Base-by-base conservation (phyloP, 2,797 vertebrate genomes). In the Florisuga fusca region DNA sequence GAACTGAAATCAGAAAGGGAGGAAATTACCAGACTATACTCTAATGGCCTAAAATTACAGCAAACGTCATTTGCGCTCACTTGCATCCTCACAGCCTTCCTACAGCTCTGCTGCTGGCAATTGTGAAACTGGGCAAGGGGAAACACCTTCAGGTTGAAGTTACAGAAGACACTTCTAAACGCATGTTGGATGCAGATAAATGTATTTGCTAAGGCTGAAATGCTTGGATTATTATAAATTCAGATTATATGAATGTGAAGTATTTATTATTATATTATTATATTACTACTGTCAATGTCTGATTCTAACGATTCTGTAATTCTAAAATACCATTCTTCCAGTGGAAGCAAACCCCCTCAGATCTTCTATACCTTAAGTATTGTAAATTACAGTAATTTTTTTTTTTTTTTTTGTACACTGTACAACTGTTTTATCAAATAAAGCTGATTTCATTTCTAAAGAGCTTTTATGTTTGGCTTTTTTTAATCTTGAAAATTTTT, bases 1-100 rank as follows among this genome's bases (percentile, higher is more conserved):
- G 98, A 98, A 73, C 95, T 97, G 74, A 97, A 95, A 1, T 96
- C 98, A 19, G 98, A 98, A 92, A 97, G 98, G 48, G 97, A 97
- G 63, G 77, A 94, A 73, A 71, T 77, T 34, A 66, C 77, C 21
- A 95, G 97, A 94, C 95, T 96, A 58, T 83, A 81, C 38, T 98
- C 98, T 10, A 96, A 93, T 15, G 97, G 97, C 1, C 66, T 81
- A 62, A 87, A 87, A 93, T 84, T 86, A 21, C 36, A 82, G 38
- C 69, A 89, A 59, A 87, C 64, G 5, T 4, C 38, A 38, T 59
- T 57, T 74, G 41, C 8, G 17, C 41, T 84, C 90, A 12, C 55
- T 97, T 92, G 83, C 66, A 51, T 87, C 62, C 34, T 85, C 62
- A 20, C 26, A 38, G 9, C 92, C 14, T 15, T 96, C 33, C 55